Evolutionary conservation across 1,140 invertebrate genomes (phyloP), one percentile per base, ranked within the genome.

Genomic region (Orchesella cincta): DNA sequence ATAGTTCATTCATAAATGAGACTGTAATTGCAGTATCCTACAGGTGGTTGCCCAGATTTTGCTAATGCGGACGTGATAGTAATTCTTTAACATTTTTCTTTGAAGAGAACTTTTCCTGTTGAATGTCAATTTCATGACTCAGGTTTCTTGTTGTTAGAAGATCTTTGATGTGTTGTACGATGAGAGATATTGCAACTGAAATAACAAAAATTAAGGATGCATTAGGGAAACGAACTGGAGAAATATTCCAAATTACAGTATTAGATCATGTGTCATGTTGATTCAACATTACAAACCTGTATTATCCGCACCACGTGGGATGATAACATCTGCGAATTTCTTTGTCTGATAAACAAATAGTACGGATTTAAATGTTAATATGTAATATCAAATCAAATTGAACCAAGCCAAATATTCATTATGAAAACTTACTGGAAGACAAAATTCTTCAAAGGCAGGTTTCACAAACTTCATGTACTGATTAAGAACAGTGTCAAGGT

Each of bases 311-410:
- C 96, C 96, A 81, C 97, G 89, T 16, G 98, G 98, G 86, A 99
- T 98, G 81, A 99, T 99, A 35, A 99, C 95, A 88, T 99, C 98
- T 73, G 97, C 98, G 89, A 98, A 99, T 86, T 99, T 99, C 87
- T 99, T 99, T 0, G 98, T 99, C 93, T 96, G 86, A 75, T 89
- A 88, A 85, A 78, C 79, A 83, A 82, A 82, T 73, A 81, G 81
- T 52, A 35, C 67, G 79, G 62, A 26, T 67, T 72, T 35, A 54
- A 76, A 78, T 34, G n/a, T 1, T 79, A 16, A 75, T 46, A 36
- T 76, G 33, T 16, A n/a, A 31, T 23, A 74, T 26, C 5, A 33
- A 5, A 14, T 0, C 28, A 51, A 26, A 35, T 46, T 39, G 73
- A 20, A 74, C 2, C 26, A 54, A 74, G 20, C 33, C 64, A 78